Percentiles rank a stretch among this genome's conserved stretches.
Evolutionary conservation across 2,888 invertebrate species (phyloP).

Genomic region (Chaitophorus viminalis): DNA sequence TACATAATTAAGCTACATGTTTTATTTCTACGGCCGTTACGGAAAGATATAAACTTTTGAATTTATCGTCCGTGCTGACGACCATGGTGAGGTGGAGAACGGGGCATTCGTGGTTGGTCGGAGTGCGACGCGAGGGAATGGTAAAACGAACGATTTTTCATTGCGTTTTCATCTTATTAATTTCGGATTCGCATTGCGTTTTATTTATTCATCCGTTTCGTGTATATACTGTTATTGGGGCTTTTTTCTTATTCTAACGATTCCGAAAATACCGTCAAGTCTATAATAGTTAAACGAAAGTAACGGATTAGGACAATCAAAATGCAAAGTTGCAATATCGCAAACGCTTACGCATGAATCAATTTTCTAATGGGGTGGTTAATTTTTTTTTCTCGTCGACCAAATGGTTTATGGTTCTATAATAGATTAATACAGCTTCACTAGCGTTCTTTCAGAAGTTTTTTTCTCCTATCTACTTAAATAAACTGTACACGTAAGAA

Average conservation of each 20-base stretch:
- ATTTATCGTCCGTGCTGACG: slow-evolving; percentile 40
- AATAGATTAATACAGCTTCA: no score
- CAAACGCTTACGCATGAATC: no score
- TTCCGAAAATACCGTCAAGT: neutral
- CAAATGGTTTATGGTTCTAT: no score
- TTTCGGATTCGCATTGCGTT: slow-evolving; percentile 5
- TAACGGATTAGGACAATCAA: neutral
- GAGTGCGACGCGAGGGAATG: neutral
- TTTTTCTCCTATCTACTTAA: no score
- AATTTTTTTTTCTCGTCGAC: no score
- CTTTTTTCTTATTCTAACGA: neutral
- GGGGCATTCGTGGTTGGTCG: neutral
- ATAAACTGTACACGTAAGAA: no score
- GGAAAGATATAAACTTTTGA: slow-evolving; percentile 61
- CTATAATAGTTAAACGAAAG: neutral
- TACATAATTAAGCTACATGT: slow-evolving; percentile 62
- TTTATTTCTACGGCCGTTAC: slow-evolving; percentile 56
- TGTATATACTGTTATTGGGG: neutral
- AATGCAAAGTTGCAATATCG: neutral
- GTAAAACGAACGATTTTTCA: slow-evolving; percentile 46
- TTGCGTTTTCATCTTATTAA: slow-evolving; percentile 49
- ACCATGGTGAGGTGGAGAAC: neutral
- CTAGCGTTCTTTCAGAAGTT: no score
- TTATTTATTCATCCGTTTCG: neutral
- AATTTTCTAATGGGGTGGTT: no score